These are phyloP conservation scores for Engystomops pustulosus DNA, from an alignment of 2,113 vertebrate species.

Conservation along the genomic window DNA sequence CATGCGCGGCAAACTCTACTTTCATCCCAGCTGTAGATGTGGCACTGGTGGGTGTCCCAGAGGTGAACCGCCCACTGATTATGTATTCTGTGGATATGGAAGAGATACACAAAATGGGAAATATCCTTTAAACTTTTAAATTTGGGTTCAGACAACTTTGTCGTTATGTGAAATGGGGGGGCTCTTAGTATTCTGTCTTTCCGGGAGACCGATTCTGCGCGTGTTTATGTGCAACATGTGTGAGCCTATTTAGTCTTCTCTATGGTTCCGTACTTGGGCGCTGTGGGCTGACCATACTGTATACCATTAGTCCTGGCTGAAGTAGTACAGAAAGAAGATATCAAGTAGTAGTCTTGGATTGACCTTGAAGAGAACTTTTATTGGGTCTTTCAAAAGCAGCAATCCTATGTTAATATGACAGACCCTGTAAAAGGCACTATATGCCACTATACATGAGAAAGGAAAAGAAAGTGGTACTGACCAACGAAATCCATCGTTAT, in stretches of 20 bases:
- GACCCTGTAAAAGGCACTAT: conserved; percentile 55
- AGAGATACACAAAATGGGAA: background rate
- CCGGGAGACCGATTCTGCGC: too few relatives aligned
- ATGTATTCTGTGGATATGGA: background rate
- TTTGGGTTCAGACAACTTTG: too few relatives aligned
- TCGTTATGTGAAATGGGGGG: too few relatives aligned
- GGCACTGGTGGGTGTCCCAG: too few relatives aligned
- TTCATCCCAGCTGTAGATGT: too few relatives aligned
- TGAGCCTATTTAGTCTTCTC: background rate
- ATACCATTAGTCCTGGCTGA: background rate
- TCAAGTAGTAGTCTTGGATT: background rate
- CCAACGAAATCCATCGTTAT: conserved; percentile 11
- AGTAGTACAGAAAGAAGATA: conserved; percentile 15
- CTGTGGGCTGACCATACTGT: background rate
- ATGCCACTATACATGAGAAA: conserved; percentile 50
- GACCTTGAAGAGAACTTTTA: conserved; percentile 28
- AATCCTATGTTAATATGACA: conserved; percentile 41
- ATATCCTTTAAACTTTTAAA: background rate
- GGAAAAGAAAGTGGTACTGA: conserved; percentile 17
- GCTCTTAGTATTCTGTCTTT: too few relatives aligned
- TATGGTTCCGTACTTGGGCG: background rate
- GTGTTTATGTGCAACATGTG: too few relatives aligned
- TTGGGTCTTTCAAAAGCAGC: conserved; percentile 48
- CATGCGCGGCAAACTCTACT: too few relatives aligned
- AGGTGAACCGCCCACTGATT: too few relatives aligned